Conservation (phyloP, 2,888 invertebrate species). For the Chalcis sispes region DNA sequence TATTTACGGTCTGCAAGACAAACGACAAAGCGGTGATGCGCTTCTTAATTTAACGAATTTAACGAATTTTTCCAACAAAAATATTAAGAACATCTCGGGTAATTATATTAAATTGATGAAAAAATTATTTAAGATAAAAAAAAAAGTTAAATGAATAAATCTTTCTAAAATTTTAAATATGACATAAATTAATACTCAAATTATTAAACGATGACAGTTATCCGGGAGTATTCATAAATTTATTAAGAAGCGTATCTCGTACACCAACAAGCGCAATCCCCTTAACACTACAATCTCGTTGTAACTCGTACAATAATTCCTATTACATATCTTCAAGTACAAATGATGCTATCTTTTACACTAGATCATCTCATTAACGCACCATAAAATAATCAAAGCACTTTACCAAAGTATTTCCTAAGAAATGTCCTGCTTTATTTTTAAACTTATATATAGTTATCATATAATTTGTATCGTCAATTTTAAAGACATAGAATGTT, state of each 20-base stretch:
- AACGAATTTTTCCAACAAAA: slow-evolving; percentile 1
- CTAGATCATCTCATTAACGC: slow-evolving; percentile 17
- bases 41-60: slow-evolving; percentile 24
- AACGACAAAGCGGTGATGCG: slow-evolving; percentile 45
- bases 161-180: not conserved
- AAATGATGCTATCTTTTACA: slow-evolving; percentile 35
- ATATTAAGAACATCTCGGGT: no score
- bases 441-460: no score
- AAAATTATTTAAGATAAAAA: no score
- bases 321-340: slow-evolving; percentile 28
- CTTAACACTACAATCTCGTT: slow-evolving; percentile 49
- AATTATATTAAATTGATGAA: no score
- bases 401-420: not conserved
- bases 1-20: slow-evolving; percentile 37
- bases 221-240: not conserved
- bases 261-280: slow-evolving; percentile 22
- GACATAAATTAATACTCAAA: not conserved
- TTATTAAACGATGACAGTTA: not conserved
- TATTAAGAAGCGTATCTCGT: slow-evolving; percentile 40
- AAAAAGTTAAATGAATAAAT: not conserved
- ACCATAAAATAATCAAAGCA: slow-evolving; percentile 43
- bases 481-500: no score
- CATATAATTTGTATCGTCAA: no score
- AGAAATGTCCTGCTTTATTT: slow-evolving; percentile 2
- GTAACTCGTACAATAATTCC: slow-evolving; percentile 46